Evolutionary conservation across 2,888 invertebrate species (phyloP).

Genomic region (Elegia similella): DNA sequence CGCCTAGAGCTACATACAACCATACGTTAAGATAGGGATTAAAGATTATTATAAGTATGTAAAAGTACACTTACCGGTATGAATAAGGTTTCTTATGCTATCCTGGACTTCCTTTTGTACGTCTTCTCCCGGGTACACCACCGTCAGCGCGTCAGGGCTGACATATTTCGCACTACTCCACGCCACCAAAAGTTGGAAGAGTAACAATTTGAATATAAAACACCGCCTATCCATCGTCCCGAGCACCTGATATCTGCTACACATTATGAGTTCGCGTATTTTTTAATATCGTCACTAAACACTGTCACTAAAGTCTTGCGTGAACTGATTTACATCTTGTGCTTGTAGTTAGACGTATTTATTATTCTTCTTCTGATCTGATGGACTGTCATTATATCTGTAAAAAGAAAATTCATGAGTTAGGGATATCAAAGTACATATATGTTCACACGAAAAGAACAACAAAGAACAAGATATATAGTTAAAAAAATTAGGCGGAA

Average conservation of each 20-base stretch:
- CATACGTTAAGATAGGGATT: too few relatives aligned
- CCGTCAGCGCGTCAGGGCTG: constrained; percentile 43
- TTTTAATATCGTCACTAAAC: constrained; percentile 29
- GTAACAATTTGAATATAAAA: constrained; percentile 66
- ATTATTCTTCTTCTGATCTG: constrained; percentile 54
- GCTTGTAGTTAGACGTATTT: constrained; percentile 68
- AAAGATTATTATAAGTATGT: background rate
- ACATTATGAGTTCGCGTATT: constrained; percentile 51
- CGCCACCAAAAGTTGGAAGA: constrained; percentile 69
- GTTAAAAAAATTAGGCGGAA: too few relatives aligned
- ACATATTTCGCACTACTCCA: constrained; percentile 69
- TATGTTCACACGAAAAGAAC: too few relatives aligned
- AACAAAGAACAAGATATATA: too few relatives aligned
- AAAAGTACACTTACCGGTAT: constrained; percentile 59
- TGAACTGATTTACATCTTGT: constrained; percentile 46
- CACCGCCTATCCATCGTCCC: constrained; percentile 71
- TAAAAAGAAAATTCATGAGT: constrained; percentile 43
- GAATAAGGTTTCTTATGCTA: constrained; percentile 65
- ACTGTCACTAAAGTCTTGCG: constrained; percentile 22
- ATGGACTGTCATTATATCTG: constrained; percentile 69
- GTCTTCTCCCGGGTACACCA: constrained; percentile 37
- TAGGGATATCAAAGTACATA: background rate
- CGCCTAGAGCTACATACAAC: too few relatives aligned
- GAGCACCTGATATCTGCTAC: constrained; percentile 56
- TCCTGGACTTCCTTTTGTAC: constrained; percentile 54